Percentiles rank a stretch among this genome's conserved stretches.
phyloP scores from a whole-genome alignment of 2,797 vertebrate species.

The Pseudochirops cupreus region DNA sequence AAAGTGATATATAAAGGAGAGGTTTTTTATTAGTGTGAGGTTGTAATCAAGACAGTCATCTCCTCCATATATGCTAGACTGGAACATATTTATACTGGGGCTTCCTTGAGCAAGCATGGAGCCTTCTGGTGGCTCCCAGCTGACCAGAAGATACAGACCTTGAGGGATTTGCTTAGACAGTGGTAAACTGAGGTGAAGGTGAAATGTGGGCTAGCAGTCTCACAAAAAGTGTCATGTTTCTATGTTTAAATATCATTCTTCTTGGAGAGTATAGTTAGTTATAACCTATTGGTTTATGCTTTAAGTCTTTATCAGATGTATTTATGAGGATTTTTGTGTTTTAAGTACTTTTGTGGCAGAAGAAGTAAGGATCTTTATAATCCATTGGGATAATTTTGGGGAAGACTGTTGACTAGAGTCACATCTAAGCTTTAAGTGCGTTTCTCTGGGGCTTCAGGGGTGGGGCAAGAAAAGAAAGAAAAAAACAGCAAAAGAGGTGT shows the following conservation, averaged over 20 bases:
- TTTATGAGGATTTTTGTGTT: background rate
- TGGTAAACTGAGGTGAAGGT: background rate
- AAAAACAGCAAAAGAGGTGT: background rate
- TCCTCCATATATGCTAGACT: background rate
- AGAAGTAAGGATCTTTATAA: background rate
- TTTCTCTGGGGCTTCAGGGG: background rate
- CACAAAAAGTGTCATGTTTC: background rate
- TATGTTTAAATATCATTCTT: too few species aligned
- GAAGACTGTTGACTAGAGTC: background rate
- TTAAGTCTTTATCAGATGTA: background rate
- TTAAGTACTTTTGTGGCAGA: background rate
- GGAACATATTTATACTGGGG: background rate
- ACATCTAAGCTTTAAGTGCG: background rate
- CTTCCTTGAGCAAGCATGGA: background rate
- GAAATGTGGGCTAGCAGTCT: background rate
- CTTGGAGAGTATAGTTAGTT: background rate
- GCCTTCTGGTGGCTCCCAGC: background rate
- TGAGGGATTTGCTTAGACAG: background rate
- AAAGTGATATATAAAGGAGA: background rate
- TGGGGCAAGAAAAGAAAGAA: background rate
- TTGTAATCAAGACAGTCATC: background rate
- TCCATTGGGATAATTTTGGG: background rate
- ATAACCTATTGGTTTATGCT: background rate
- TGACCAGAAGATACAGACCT: too few species aligned
- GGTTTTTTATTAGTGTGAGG: background rate